phyloP scores from a whole-genome alignment of 2,797 vertebrate species.

The Leptoclinus maculatus region DNA sequence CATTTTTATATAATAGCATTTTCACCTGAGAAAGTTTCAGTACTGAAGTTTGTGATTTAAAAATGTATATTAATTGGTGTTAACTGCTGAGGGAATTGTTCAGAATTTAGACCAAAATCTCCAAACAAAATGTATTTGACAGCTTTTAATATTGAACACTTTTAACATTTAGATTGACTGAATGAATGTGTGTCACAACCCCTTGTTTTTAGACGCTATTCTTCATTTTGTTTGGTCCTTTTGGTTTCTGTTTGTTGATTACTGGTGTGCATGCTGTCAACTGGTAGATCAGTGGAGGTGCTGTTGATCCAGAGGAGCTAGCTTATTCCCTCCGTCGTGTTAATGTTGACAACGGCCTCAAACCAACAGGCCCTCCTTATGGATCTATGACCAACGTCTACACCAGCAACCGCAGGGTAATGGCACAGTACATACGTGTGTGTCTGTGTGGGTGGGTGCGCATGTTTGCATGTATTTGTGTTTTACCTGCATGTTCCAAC shows the following conservation, averaged over 20 bases:
- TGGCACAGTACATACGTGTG: constrained; percentile 20
- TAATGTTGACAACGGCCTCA: constrained; percentile 80
- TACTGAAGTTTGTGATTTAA: not conserved
- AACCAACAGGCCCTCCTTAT: constrained; percentile 80
- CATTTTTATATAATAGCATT: not conserved
- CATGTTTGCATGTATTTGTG: constrained; percentile 17
- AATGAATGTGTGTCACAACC: constrained; percentile 24
- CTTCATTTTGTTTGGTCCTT: constrained; percentile 11
- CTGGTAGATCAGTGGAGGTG: constrained; percentile 85
- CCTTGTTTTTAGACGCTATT: constrained; percentile 22
- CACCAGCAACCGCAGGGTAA: constrained; percentile 87
- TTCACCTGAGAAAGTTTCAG: no score
- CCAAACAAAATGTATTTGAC: not conserved
- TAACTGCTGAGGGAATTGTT: not conserved
- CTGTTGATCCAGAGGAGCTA: constrained; percentile 86
- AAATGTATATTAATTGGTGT: not conserved
- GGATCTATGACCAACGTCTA: constrained; percentile 87
- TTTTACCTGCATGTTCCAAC: constrained; percentile 13
- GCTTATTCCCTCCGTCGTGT: constrained; percentile 82
- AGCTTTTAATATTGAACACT: not conserved
- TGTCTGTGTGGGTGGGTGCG: not conserved
- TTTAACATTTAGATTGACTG: constrained; percentile 39
- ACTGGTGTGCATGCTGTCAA: constrained; percentile 70
- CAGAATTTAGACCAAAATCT: not conserved
- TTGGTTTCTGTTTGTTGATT: constrained; percentile 43